Evolutionary conservation across 1,140 invertebrate species (phyloP), one percentile per base, ranked within the genome.

Genomic region (Plodia interpunctella): DNA sequence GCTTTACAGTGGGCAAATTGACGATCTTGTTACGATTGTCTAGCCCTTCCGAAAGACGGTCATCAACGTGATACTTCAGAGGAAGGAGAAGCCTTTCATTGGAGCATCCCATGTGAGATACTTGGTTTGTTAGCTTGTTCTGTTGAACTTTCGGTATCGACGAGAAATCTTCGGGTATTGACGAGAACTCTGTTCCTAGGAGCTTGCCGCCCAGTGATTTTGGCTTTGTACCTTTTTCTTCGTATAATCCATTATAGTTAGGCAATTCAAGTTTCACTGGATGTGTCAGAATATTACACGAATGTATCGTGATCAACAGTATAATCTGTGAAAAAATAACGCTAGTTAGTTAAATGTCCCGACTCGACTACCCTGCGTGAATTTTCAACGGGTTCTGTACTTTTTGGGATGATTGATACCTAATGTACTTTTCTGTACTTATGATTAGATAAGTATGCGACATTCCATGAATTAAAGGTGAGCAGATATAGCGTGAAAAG

Each of bases 51-150:
- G 28, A 21, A 5, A 35, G 15, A n/a, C 13, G 11, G 51, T 49
- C 44, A 63, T 66, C 21, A 35, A 15, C n/a, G 10, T 44, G 38
- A 15, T 3, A 44, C n/a, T 53, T 53, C 11, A 21, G 5, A 0
- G 72, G 74, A 56, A 68, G 71, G 32, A 78, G 13, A 35, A 83
- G 61, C 69, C 67, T 81, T 13, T 80, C 72, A 62, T 83, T 82
- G 0, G 77, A 63, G 56, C 70, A 74, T 57, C 74, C 77, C 8
- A 60, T 35, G n/a, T 66, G 66, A 44, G 13, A 2, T 6, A 1
- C 5, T 15, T 44, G 13, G 13, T 44, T n/a, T 44, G 13, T 44
- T 15, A 15, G 15, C 13, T 17, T 44, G n/a, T 44, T 15, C n/a
- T 15, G 38, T n/a, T 0, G 2, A 10, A 15, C 13, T 44, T 15